Base-by-base conservation (phyloP, 2,888 invertebrate species). In the Pachliopta kotzebuea region DNA sequence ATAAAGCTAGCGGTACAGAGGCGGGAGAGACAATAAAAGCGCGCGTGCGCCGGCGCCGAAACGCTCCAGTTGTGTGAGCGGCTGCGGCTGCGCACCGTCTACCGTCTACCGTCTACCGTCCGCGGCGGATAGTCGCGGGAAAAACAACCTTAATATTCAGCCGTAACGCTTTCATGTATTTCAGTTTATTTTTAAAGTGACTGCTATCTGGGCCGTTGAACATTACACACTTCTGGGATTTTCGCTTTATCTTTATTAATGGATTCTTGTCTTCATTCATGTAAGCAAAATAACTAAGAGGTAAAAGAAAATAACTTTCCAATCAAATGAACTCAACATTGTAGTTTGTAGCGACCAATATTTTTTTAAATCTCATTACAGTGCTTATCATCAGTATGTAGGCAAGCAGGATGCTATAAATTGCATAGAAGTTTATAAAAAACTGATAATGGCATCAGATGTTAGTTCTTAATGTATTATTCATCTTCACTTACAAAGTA, bases 31-130 rank as follows among this genome's bases (percentile, higher is more conserved):
- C 70, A 85, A 84, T 85, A 81, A 77, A 78, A 77, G 71, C 70
- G 82, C 80, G 82, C 82, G 72, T 77, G 80, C 80, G 83, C 75
- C 79, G 88, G 88, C 88, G 88, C 88, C 89, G 83, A 70, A 76
- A 85, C 87, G 90, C 89, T 90, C 89, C 85, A 89, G 81, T 89
- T 88, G 65, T 58, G 60, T 56, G 52, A 45, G 49, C 49, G 49
- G 20, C 45, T 20, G 53, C 63, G 62, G 49, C 56, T 56, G 59
- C 42, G 55, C 60, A 31, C 66, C 75, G 78, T 74, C 78, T 78
- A 79, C 72, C 74, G 74, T 72, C 69, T 71, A 54, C 58, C 29
- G 66, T 58, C n/a, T n/a, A 31, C 66, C 75, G 78, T 74, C 78
- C 78, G 80, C 72, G 74, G 74, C 72, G 69, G 71, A 54, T 56